These are phyloP conservation scores for Campylomormyrus numenius DNA, from an alignment of 2,113 vertebrate species.

Conservation along the genomic window DNA sequence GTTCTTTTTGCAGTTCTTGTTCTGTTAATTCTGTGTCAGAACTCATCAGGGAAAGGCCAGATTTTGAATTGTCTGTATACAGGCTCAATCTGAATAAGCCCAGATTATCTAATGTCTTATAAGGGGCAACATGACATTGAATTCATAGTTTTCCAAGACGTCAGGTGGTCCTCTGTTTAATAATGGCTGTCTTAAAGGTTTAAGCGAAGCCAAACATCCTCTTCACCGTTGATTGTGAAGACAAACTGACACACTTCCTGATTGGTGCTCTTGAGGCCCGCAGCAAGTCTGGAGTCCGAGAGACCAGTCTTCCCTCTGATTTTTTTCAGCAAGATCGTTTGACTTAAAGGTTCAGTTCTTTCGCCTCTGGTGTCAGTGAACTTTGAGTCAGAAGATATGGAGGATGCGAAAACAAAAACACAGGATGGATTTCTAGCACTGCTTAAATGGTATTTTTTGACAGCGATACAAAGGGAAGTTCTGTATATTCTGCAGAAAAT, in stretches of 20 bases:
- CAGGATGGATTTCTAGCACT: not conserved
- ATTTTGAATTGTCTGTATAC: slow-evolving; percentile 22
- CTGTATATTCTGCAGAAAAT: not conserved
- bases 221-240: not conserved
- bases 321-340: not conserved
- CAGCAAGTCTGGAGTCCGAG: not conserved
- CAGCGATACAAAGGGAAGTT: not conserved
- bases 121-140: slow-evolving; percentile 7
- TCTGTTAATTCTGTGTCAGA: slow-evolving; percentile 33
- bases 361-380: not conserved
- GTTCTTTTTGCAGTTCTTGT: not conserved
- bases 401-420: not conserved
- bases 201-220: not conserved
- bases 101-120: not conserved
- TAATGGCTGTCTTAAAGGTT: not conserved
- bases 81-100: not conserved
- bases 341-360: not conserved
- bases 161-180: not conserved
- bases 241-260: not conserved
- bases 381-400: not conserved
- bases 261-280: not conserved
- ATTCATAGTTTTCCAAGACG: no score
- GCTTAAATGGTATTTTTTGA: not conserved
- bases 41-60: slow-evolving; percentile 33
- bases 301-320: not conserved